Base-by-base conservation (phyloP, 2,888 invertebrate genomes). In the Anodontia alba region DNA sequence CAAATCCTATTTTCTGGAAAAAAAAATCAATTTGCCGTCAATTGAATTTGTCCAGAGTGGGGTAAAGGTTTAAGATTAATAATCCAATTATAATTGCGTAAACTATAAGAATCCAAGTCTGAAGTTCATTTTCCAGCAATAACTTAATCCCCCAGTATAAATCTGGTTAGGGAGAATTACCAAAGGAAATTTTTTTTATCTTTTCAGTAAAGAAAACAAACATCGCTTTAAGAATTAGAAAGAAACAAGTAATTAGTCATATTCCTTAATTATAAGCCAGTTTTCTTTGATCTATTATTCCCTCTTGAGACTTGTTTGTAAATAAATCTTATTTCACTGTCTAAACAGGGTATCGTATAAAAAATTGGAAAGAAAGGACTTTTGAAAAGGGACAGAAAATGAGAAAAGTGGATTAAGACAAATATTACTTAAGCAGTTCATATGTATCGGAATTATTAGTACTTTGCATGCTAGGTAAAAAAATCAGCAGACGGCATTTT, bases 21-120 rank as follows among this genome's bases (percentile, higher is more conserved):
- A n/a, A n/a, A n/a, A n/a, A n/a, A n/a, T n/a, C n/a, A n/a, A n/a
- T n/a, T n/a, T n/a, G n/a, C n/a, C n/a, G n/a, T n/a, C n/a, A n/a
- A n/a, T n/a, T n/a, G n/a, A n/a, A n/a, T n/a, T n/a, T n/a, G n/a
- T n/a, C n/a, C n/a, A n/a, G n/a, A n/a, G n/a, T n/a, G n/a, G n/a
- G n/a, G n/a, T n/a, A n/a, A n/a, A n/a, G n/a, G n/a, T n/a, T 62
- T 62, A 33, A 33, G 62, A 20, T 10, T 10, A 7, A 26, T 76
- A 76, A 76, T 76, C 75, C 75, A 76, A 76, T 76, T 76, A 76
- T 42, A 12, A 57, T 70, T 76, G 76, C 70, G 69, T 70, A 70
- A 76, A 76, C 38, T 42, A 33, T 51, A 43, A 10, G 10, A 38
- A 26, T 57, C 57, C 7, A 57, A 57, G 57, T 57, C 5, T 26